These are phyloP conservation scores for Lycia hirtaria DNA, from an alignment of 2,888 invertebrate species.

Conservation along the genomic window DNA sequence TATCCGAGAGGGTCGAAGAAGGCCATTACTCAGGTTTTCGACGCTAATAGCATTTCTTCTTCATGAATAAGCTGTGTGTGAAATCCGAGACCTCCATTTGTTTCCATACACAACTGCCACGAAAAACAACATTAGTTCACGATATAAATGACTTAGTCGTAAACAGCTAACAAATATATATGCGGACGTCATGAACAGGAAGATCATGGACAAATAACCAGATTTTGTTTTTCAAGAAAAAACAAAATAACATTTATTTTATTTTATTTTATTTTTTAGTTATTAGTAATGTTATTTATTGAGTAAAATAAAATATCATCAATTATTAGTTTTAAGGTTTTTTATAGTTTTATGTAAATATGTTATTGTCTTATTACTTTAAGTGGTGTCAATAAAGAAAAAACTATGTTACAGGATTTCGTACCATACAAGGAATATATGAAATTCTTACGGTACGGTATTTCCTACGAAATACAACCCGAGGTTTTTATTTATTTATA, in stretches of 20 bases:
- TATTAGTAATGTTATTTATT: no score
- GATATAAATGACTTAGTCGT: slow-evolving; percentile 27
- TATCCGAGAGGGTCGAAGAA: slow-evolving; percentile 7
- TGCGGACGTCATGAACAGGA: slow-evolving; percentile 14
- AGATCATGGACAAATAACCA: slow-evolving; percentile 8
- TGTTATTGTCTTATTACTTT: no score
- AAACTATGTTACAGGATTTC: no score
- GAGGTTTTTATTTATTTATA: no score
- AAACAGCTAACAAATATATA: slow-evolving; percentile 21
- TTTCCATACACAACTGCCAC: slow-evolving; percentile 12
- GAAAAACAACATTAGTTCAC: slow-evolving; percentile 19
- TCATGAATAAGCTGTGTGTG: slow-evolving; percentile 40
- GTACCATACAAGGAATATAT: no score
- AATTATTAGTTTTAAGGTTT: no score
- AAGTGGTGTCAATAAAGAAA: no score
- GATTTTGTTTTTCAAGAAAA: background rate
- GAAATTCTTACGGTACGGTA: no score
- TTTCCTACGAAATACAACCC: no score
- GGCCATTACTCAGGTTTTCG: slow-evolving; percentile 45
- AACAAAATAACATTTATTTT: background rate
- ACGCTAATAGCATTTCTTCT: slow-evolving; percentile 45
- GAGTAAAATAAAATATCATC: no score
- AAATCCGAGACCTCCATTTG: slow-evolving; percentile 25
- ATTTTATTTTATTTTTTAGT: no score
- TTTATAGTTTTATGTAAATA: no score